Evolutionary conservation across 53 echinoderm and acorn worm species (phyloP), one percentile per base, ranked within the genome.

Genomic region (Hippasteria phrygiana): DNA sequence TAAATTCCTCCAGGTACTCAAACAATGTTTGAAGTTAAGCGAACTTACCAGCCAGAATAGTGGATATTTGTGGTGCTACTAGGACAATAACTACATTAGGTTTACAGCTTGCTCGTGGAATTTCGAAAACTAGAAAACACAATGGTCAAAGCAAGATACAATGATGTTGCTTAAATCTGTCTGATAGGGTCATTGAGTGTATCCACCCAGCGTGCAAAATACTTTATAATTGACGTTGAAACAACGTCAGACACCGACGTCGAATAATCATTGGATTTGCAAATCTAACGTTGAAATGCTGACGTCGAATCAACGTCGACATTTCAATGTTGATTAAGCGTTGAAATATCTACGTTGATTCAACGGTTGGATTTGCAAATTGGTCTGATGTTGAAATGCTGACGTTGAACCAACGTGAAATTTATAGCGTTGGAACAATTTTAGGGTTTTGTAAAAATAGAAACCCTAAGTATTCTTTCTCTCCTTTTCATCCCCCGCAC

Each of bases 1-100:
- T 6, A 62, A 34, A 29, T 67, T 33, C 42, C 72, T 20, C 39
- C 72, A 40, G 39, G 72, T 16, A 72, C 72, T 9, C 72, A n/a
- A n/a, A n/a, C n/a, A 40, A 40, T 72, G n/a, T 72, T 72, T 72
- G 72, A 72, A 72, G 72, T 22, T 38, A 41, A 20, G 17, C 40
- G 2, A 72, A 72, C n/a, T 41, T 72, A 72, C n/a, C n/a, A 3
- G 12, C 72, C 1, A 40, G 39, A 16, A 4, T 72, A 40, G 41
- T 72, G 17, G 17, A 40, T 28, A 20, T 22, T 20, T 72, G 72
- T 72, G 39, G 39, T 3, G 42, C 42, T 41, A 72, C 39, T 40
- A 72, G 42, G n/a, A 41, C 42, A 40, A 41, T 72, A 72, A 72
- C 72, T 18, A 40, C 6, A 40, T 72, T 72, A 72, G 72, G 72